Percentiles rank a stretch among this genome's conserved stretches.
These are phyloP conservation scores for Takifugu ocellatus DNA, from an alignment of 2,797 vertebrate genomes.

Conservation along the genomic window DNA sequence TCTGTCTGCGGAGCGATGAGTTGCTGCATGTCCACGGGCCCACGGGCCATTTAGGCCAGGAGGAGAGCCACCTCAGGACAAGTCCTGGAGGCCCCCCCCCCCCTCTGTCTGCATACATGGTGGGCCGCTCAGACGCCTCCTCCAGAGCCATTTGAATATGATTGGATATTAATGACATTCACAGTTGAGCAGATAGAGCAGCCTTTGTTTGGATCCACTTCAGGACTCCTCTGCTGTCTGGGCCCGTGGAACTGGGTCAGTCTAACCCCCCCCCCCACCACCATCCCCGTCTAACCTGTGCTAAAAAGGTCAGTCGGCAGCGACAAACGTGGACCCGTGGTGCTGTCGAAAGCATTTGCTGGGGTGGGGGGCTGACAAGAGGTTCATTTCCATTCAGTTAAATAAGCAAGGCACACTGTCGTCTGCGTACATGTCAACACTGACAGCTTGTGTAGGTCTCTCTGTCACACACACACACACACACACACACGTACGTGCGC, in stretches of 20 bases:
- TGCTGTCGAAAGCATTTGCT: constrained; percentile 7
- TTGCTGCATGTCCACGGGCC: constrained; percentile 59
- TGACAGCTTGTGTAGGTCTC: constrained; percentile 31
- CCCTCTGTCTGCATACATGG: constrained; percentile 50
- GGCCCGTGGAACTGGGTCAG: constrained; percentile 4
- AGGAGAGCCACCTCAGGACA: constrained; percentile 39
- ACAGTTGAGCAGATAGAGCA: constrained; percentile 41
- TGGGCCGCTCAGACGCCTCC: constrained; percentile 38
- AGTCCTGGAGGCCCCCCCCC: constrained; percentile 45
- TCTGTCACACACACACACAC: no score
- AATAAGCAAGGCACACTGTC: constrained; percentile 51
- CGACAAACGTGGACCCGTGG: constrained; percentile 21
- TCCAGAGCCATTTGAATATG: constrained; percentile 51
- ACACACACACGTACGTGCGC: no score
- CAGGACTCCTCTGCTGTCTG: constrained; percentile 17
- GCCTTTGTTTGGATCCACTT: constrained; percentile 25
- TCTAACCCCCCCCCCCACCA: not conserved
- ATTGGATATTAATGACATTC: constrained; percentile 50
- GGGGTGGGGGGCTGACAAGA: constrained; percentile 29
- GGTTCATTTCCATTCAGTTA: constrained; percentile 44
- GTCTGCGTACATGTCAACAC: constrained; percentile 68
- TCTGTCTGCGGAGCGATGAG: constrained; percentile 72
- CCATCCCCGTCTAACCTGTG: constrained; percentile 6
- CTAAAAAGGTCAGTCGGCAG: not conserved
- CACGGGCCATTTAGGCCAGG: constrained; percentile 46